Base-by-base conservation (phyloP, 2,888 invertebrate species). In the Hermodice carunculata region DNA sequence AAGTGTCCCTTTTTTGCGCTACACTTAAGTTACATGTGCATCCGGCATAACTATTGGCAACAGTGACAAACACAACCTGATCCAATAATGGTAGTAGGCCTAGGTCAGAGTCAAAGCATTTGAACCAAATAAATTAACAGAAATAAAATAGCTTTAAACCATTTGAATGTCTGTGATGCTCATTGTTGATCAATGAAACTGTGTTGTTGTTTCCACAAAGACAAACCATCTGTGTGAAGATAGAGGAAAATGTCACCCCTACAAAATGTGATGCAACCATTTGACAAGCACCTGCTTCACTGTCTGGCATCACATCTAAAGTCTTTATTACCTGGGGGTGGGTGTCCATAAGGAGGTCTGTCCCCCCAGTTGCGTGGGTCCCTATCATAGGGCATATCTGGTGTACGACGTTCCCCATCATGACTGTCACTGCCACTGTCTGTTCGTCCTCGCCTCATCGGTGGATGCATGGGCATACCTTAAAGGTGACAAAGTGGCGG, bases 391-490 rank as follows among this genome's bases (percentile, higher is more conserved):
- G 53, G 60, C 52, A 71, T 61, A 40, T 78, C 78, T 19, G 80
- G 78, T 28, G 79, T 73, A 19, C 76, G 70, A 19, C 74, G 76
- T 32, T 82, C 78, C 66, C 71, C 67, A 40, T 79, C 77, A 66
- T 76, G 74, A 66, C 76, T 77, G 61, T 80, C 81, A 49, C 74
- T 79, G 24, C 80, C 81, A 66, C 81, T 81, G 70, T 81, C 81
- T 64, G 76, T 77, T 22, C 81, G 73, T 5, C 48, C 49, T 32
- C 80, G 61, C 26, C 79, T 69, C 67, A 77, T 69, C 32, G 73
- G 74, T 14, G 77, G 80, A 64, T 81, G 82, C 76, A 83, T 81
- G 24, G 80, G 79, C 79, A 83, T 80, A 26, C 80, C 83, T 83
- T 67, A 19, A 63, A 48, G 28, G 19, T 11, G 1, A 11, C 19